phyloP scores from a whole-genome alignment of 2,888 invertebrate genomes.

The Chrysolina haemoptera region DNA sequence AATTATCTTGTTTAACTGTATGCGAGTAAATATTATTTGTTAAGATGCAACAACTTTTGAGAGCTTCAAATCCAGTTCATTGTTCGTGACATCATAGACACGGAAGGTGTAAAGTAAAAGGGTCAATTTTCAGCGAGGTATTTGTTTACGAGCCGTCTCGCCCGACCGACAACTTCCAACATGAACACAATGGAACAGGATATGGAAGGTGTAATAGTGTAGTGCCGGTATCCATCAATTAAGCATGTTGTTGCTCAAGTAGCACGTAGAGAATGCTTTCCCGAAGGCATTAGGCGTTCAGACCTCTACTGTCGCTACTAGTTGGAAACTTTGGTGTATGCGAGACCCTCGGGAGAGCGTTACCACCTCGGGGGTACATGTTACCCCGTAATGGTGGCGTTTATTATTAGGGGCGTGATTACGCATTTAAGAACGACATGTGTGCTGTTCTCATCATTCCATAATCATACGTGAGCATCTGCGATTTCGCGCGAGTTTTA shows the following conservation, averaged over 20 bases:
- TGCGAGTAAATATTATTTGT: too few relatives aligned
- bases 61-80: neutral
- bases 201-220: slow-evolving; percentile 29
- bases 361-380: slow-evolving; percentile 44
- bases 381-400: slow-evolving; percentile 43
- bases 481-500: slow-evolving; percentile 36
- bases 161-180: slow-evolving; percentile 15
- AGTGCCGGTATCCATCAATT: slow-evolving; percentile 57
- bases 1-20: too few relatives aligned
- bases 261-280: slow-evolving; percentile 59
- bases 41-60: neutral
- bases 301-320: slow-evolving; percentile 55
- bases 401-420: slow-evolving; percentile 41
- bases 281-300: slow-evolving; percentile 55
- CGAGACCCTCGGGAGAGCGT: slow-evolving; percentile 49
- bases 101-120: neutral
- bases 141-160: slow-evolving; percentile 10
- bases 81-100: neutral
- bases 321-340: slow-evolving; percentile 46
- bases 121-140: slow-evolving; percentile 10
- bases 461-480: slow-evolving; percentile 42
- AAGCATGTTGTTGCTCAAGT: slow-evolving; percentile 57
- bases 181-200: slow-evolving; percentile 20
- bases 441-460: slow-evolving; percentile 40
- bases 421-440: slow-evolving; percentile 39